phyloP scores from a whole-genome alignment of 2,888 invertebrate genomes.

The Pandemis heparana region DNA sequence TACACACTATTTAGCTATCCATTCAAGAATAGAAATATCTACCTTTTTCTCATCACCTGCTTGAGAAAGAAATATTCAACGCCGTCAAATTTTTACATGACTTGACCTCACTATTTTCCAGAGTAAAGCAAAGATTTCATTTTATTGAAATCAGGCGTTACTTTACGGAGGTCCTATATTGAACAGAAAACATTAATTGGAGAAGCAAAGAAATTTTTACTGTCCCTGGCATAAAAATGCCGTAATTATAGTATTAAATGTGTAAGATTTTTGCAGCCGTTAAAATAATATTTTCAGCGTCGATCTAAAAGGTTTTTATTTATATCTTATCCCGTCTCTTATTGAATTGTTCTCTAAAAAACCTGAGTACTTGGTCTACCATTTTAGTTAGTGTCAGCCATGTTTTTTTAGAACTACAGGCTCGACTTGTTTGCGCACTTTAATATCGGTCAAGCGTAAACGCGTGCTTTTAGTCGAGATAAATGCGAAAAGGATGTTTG shows the following conservation, averaged over 20 bases:
- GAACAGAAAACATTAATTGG: no score
- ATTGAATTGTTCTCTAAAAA: not conserved
- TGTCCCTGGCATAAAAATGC: no score
- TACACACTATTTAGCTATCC: constrained; percentile 9
- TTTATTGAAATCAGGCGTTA: no score
- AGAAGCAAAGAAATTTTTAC: no score
- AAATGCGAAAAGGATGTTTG: constrained; percentile 42
- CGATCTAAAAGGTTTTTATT: not conserved
- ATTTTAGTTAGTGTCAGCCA: constrained; percentile 13
- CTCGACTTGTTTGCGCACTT: constrained; percentile 27
- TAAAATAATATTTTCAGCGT: not conserved
- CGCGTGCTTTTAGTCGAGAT: constrained; percentile 27
- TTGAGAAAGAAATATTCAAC: no score
- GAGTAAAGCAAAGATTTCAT: no score
- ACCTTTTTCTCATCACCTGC: not conserved
- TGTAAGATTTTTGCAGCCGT: not conserved
- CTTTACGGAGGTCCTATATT: no score
- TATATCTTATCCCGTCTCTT: not conserved
- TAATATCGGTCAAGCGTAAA: constrained; percentile 40
- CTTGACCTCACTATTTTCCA: no score
- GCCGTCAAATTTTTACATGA: no score
- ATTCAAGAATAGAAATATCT: not conserved
- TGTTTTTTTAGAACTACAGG: constrained; percentile 19
- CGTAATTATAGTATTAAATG: no score
- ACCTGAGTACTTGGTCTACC: constrained; percentile 10